Base-by-base conservation (phyloP, 2,797 vertebrate genomes). In the Sciurus carolinensis region DNA sequence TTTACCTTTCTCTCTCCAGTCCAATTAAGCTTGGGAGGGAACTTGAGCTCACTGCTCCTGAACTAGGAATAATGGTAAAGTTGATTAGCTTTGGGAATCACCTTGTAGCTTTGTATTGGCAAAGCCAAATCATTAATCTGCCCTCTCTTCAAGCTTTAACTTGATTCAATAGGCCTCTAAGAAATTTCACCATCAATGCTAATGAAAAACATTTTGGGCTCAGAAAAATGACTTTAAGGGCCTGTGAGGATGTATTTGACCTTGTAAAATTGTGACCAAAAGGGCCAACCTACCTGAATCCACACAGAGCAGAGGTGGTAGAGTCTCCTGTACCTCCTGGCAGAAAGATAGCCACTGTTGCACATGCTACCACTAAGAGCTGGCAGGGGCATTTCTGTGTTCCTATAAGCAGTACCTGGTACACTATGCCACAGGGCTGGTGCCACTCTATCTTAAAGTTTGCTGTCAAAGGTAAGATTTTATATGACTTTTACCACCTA, bases 1-100 rank as follows among this genome's bases (percentile, higher is more conserved):
- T 96, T 85, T 69, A 24, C 73, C 42, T 79, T 95, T 79, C 75
- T 62, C 10, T 67, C 33, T 86, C 67, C n/a, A 91, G 54, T 67
- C 30, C 80, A 91, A 7, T 67, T 50, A 87, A 81, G 30, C 33
- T 76, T 36, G 1, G 52, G 42, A 82, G 18, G 73, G 72, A 90
- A 66, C 22, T 13, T 64, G 22, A 73, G 20, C 57, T 94, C 57
- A 20, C 2, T 18, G 15, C 69, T 88, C 64, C 57, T 69, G 42
- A 86, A 91, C 39, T 62, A 84, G 81, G 67, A 80, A 77, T 44
- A 75, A 73, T 4, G 36, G 87, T 76, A 18, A 87, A 73, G 47
- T 66, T 8, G 20, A 39, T 86, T 75, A 64, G 30, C 59, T 83
- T 85, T 76, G 59, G 50, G 69, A 90, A 87, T 62, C 9, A 3